Evolutionary conservation across 2,113 vertebrate genomes (phyloP).

Genomic region (Mustela nigripes): DNA sequence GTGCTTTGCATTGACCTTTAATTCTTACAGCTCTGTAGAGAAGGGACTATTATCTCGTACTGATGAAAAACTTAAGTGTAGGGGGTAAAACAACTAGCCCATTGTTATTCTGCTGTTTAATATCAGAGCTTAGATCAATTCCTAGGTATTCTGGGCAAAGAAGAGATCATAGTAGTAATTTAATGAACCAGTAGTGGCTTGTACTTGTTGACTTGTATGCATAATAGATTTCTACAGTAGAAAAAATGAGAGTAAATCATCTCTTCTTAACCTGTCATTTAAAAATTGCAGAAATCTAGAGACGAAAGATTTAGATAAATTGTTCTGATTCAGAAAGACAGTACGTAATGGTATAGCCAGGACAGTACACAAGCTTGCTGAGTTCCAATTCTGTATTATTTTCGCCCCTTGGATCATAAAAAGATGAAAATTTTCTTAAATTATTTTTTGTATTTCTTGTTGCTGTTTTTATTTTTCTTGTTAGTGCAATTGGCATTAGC

Average conservation of each 20-base stretch:
- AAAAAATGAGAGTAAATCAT: neutral
- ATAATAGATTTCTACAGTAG: neutral
- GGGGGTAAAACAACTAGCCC: neutral
- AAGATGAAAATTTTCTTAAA: neutral
- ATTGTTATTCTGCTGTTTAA: neutral
- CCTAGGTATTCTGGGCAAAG: neutral
- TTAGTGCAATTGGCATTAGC: neutral
- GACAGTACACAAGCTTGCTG: neutral
- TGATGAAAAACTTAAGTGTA: neutral
- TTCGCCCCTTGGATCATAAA: neutral
- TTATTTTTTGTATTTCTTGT: slow-evolving; percentile 33
- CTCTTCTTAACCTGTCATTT: slow-evolving; percentile 24
- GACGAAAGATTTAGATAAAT: neutral
- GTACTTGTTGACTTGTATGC: neutral
- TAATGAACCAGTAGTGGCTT: neutral
- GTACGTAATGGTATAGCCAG: neutral
- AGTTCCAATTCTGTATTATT: neutral
- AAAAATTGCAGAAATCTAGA: slow-evolving; percentile 19
- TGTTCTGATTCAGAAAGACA: neutral
- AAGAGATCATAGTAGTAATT: neutral
- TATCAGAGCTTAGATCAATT: neutral
- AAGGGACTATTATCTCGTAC: neutral
- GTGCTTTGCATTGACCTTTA: neutral
- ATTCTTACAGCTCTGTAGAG: neutral
- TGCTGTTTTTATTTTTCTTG: neutral